Percentiles rank a stretch among this genome's conserved stretches.
Evolutionary conservation across 2,113 vertebrate genomes (phyloP).

Genomic region (Chiloscyllium plagiosum): DNA sequence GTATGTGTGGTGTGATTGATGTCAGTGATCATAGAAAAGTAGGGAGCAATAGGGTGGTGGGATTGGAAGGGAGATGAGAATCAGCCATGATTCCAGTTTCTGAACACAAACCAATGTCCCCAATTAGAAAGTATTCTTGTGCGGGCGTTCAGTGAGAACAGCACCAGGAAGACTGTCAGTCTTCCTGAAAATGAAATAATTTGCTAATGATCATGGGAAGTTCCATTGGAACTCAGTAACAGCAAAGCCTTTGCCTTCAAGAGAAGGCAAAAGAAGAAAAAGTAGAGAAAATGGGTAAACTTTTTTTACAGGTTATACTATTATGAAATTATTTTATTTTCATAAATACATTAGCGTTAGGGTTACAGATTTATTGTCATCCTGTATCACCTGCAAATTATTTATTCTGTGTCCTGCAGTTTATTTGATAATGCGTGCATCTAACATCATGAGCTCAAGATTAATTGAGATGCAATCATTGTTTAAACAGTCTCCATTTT

Average conservation of each 20-base stretch:
- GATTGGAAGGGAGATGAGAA: not conserved
- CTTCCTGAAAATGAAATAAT: not conserved
- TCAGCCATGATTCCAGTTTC: not conserved
- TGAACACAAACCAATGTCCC: not conserved
- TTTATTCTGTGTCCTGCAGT: not conserved
- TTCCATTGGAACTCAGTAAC: not conserved
- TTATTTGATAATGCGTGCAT: not conserved
- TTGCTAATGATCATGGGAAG: not conserved
- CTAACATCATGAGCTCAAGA: not conserved
- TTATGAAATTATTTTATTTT: not conserved
- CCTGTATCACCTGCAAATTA: not conserved
- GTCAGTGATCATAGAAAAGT: not conserved
- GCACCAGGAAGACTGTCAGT: not conserved
- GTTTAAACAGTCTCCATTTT: not conserved
- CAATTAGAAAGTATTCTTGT: not conserved
- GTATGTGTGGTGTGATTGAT: not conserved
- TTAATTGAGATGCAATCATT: conserved; percentile 19
- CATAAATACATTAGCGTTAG: not conserved
- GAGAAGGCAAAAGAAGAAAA: not conserved
- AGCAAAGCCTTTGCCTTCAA: not conserved
- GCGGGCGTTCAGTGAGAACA: not conserved
- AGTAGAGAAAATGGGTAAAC: not conserved
- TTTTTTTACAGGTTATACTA: not conserved
- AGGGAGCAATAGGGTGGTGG: too few species aligned
- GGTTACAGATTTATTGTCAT: not conserved